Evolutionary conservation across 2,797 vertebrate species (phyloP), one percentile per base, ranked within the genome.

Genomic region (Dromococcyx pavoninus): DNA sequence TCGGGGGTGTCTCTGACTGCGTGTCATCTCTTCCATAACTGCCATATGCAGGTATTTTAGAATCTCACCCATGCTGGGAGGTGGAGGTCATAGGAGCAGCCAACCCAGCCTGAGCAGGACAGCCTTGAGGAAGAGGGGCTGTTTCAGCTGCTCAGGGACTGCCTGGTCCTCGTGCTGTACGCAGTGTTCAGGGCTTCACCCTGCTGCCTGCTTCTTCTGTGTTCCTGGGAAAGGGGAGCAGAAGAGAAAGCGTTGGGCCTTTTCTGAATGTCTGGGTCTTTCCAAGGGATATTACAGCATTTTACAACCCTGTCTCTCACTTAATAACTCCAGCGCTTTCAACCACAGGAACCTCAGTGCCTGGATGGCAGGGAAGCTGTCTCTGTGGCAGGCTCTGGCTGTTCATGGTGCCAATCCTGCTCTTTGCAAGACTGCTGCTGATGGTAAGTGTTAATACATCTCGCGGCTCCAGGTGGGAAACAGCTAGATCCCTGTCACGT

Each of bases 151-250:
- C 24, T 54, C 0, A 1, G 19, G 23, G 23, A 6, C 30, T 51
- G 44, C 17, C 35, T 1, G 4, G 0, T 51, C 39, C 28, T 64
- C 4, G 0, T 0, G 0, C 1, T 5, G 15, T 22, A 4, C 2
- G 0, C 2, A 2, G 10, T 7, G 2, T 37, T 41, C 0, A 0
- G 41, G 32, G 2, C 32, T n/a, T 75, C 62, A 78, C 1, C 8
- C 17, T 2, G 3, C 41, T 67, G 22, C 48, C 73, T 61, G 19
- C 13, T 77, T 44, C 28, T 39, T 81, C 53, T 43, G 18, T 9
- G 27, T 61, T 81, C 28, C 65, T 33, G 18, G 18, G 11, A 4
- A 15, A 69, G 22, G 24, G 16, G 17, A 64, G 41, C 11, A 24
- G 17, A 32, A 39, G 72, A 65, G 48, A 43, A 51, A 23, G 23